These are phyloP conservation scores for Xerus rutilus DNA, from an alignment of 2,797 vertebrate genomes.

Conservation along the genomic window DNA sequence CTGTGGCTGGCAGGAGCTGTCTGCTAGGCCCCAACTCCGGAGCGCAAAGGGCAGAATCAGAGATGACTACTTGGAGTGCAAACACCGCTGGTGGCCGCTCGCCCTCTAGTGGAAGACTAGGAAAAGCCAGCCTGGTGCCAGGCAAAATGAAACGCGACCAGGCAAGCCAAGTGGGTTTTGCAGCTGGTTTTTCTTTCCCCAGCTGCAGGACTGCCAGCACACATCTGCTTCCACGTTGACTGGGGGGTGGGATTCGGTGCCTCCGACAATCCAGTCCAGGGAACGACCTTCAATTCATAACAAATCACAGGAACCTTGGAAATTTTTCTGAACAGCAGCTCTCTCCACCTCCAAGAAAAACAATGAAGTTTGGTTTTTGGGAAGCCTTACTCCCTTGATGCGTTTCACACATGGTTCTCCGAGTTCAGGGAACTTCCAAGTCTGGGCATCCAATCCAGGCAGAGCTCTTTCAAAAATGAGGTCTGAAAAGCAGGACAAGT, in stretches of 20 bases:
- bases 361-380: constrained; percentile 22
- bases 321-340: constrained; percentile 68
- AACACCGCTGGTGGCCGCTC: constrained; percentile 40
- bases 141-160: not conserved
- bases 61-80: fast-evolving
- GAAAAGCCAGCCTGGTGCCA: not conserved
- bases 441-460: constrained; percentile 6
- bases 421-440: constrained; percentile 7
- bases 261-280: not conserved
- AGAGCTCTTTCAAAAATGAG: constrained; percentile 14
- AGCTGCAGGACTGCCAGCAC: not conserved
- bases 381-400: constrained; percentile 54
- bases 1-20: no score
- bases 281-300: constrained; percentile 59
- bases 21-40: not conserved
- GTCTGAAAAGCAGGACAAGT: constrained; percentile 55
- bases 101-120: constrained; percentile 56
- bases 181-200: not conserved
- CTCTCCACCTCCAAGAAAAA: constrained; percentile 73
- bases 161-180: not conserved
- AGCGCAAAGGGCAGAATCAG: not conserved
- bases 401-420: constrained; percentile 58
- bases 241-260: not conserved
- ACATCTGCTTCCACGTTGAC: constrained; percentile 51
- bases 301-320: constrained; percentile 60